These are phyloP conservation scores for Cossypha niveicapilla DNA, from an alignment of 2,797 vertebrate genomes.

Conservation along the genomic window DNA sequence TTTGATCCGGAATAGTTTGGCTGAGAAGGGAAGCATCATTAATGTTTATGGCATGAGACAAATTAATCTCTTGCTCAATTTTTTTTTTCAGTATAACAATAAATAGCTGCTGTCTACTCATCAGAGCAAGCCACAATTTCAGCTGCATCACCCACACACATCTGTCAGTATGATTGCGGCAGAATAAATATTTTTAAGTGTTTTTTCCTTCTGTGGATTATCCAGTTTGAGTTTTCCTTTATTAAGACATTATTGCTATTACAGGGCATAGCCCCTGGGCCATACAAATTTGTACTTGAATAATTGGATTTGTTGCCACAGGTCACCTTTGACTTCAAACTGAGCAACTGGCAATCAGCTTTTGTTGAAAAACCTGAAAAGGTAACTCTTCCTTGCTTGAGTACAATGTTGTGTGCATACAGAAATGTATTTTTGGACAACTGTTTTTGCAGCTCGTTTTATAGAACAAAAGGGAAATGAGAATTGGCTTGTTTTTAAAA, in stretches of 20 bases:
- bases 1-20: background rate
- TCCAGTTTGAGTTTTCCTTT: background rate
- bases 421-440: background rate
- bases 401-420: background rate
- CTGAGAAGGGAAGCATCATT: background rate
- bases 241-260: background rate
- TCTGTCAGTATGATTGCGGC: background rate
- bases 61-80: background rate
- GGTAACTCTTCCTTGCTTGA: background rate
- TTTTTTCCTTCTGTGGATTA: background rate
- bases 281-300: background rate
- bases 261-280: background rate
- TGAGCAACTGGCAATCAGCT: background rate
- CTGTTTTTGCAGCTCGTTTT: background rate
- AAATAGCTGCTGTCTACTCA: background rate
- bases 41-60: background rate
- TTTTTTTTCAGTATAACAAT: background rate
- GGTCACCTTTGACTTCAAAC: background rate
- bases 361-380: background rate
- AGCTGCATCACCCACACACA: background rate
- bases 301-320: background rate
- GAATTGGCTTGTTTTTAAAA: background rate
- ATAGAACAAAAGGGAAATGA: background rate
- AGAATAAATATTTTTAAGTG: constrained; percentile 31
- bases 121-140: background rate